These are phyloP conservation scores for Pongo abelii DNA, from an alignment of 2,113 vertebrate genomes.

Conservation along the genomic window DNA sequence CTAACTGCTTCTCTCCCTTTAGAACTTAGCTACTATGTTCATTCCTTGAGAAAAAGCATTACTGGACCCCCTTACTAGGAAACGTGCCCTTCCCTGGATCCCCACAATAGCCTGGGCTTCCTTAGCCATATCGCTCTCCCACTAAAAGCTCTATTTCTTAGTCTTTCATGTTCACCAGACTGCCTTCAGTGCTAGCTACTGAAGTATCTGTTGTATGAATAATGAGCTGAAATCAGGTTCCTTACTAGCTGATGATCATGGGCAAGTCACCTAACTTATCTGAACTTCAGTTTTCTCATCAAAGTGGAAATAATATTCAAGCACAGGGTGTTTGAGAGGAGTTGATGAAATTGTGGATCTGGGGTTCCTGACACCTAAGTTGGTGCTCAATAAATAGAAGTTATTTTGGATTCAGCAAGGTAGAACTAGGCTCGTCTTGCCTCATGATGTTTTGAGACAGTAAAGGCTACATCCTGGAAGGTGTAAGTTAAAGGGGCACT, in stretches of 20 bases:
- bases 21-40: neutral
- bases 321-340: neutral
- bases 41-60: neutral
- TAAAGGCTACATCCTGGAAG: neutral
- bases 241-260: neutral
- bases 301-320: neutral
- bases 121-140: neutral
- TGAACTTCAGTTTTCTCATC: neutral
- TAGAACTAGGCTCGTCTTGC: neutral
- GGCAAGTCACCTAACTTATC: neutral
- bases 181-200: neutral
- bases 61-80: too few relatives aligned
- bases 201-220: neutral
- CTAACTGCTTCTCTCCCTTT: neutral
- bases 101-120: neutral
- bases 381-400: neutral
- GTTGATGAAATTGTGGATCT: neutral
- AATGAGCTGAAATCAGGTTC: neutral
- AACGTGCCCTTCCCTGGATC: neutral
- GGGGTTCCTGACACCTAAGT: neutral
- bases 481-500: neutral
- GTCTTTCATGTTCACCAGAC: neutral
- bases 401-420: neutral
- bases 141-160: neutral
- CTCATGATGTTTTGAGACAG: neutral